Evolutionary conservation across 2,797 vertebrate genomes (phyloP).

Genomic region (Danio albolineatus): DNA sequence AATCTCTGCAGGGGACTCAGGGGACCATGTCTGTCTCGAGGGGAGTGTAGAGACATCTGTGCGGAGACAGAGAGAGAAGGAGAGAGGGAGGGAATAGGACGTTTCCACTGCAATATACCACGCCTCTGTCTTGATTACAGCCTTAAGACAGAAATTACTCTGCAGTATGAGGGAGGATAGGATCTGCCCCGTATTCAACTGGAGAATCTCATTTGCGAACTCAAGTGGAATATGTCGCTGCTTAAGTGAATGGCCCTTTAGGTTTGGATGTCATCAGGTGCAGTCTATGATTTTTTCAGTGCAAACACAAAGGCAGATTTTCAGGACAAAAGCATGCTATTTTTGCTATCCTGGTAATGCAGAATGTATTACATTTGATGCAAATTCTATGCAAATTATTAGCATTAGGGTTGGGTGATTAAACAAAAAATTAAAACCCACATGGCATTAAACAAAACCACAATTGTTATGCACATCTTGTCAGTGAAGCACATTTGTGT

Average conservation of each 20-base stretch:
- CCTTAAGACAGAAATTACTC: constrained; percentile 49
- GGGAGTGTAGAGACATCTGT: constrained; percentile 41
- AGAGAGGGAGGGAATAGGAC: not conserved
- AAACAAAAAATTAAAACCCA: too few relatives aligned
- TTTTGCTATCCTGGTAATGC: not conserved
- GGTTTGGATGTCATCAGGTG: too few relatives aligned
- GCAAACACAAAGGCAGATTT: constrained; percentile 11
- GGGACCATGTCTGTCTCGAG: constrained; percentile 45
- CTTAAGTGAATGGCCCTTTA: constrained; percentile 21
- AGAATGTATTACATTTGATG: not conserved
- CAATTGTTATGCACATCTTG: too few relatives aligned
- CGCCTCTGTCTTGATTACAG: constrained; percentile 38
- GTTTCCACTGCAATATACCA: constrained; percentile 21
- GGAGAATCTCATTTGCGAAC: constrained; percentile 25
- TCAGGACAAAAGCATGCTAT: not conserved
- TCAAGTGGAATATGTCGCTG: constrained; percentile 20
- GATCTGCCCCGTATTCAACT: constrained; percentile 38
- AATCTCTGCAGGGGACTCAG: constrained; percentile 49
- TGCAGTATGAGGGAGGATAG: constrained; percentile 19
- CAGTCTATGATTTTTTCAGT: not conserved
- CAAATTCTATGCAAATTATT: not conserved
- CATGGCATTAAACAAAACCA: too few relatives aligned
- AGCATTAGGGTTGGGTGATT: too few relatives aligned
- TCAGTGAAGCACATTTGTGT: too few relatives aligned
- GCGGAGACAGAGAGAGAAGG: constrained; percentile 12